These are phyloP conservation scores for Dallia pectoralis DNA, from an alignment of 2,797 vertebrate genomes.

Conservation along the genomic window DNA sequence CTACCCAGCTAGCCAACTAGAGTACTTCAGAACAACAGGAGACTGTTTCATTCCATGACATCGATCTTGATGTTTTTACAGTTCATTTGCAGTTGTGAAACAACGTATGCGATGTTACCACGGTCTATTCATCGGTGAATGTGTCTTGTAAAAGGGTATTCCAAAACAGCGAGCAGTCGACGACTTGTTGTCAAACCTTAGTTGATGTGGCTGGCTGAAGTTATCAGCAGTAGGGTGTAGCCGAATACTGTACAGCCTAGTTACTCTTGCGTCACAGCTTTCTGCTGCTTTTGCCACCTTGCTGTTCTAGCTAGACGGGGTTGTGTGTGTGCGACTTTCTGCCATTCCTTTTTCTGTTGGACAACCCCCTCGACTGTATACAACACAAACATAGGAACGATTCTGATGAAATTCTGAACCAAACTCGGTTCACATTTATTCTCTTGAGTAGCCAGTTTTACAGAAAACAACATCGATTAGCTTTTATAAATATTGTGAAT, in stretches of 20 bases:
- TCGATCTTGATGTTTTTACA: background rate
- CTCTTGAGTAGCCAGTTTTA: too few species aligned
- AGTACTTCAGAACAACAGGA: conserved; percentile 4
- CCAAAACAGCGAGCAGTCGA: conserved; percentile 1
- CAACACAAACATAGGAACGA: too few species aligned
- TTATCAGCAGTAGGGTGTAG: background rate
- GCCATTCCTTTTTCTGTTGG: too few species aligned
- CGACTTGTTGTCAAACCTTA: conserved; percentile 15
- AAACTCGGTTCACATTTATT: too few species aligned
- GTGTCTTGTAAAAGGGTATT: background rate
- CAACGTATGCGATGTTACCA: background rate
- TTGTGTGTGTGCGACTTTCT: too few species aligned
- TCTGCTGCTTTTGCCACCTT: background rate
- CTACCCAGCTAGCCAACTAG: background rate
- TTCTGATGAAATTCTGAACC: too few species aligned
- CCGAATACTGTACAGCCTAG: background rate
- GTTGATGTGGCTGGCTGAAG: conserved; percentile 13
- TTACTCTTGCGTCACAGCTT: background rate
- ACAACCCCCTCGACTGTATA: too few species aligned
- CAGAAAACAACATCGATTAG: too few species aligned
- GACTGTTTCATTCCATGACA: conserved; percentile 7
- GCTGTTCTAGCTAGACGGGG: background rate
- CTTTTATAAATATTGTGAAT: too few species aligned
- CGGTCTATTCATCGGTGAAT: background rate
- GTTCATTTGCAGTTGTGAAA: background rate